These are phyloP conservation scores for Pecten maximus DNA, from an alignment of 2,888 invertebrate species.

Conservation along the genomic window DNA sequence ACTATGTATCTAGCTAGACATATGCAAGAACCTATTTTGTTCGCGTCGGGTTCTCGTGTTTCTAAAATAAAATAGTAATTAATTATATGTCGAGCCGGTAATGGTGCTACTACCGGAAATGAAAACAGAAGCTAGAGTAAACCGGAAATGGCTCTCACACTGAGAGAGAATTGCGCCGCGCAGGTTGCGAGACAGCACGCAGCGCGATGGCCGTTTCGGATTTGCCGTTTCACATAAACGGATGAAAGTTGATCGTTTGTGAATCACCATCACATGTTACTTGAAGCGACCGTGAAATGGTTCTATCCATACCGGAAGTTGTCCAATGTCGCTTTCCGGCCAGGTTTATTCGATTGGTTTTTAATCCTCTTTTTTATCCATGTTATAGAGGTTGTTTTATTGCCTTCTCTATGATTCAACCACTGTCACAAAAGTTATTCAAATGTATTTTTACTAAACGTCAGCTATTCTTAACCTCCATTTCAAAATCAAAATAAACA, in stretches of 20 bases:
- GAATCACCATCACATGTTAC: neutral
- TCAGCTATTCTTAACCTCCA: too few relatives aligned
- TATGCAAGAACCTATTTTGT: neutral
- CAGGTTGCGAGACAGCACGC: constrained; percentile 2
- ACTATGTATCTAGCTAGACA: neutral
- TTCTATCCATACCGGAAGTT: neutral
- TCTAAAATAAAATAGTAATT: constrained; percentile 27
- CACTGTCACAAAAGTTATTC: too few relatives aligned
- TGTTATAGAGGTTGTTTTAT: too few relatives aligned
- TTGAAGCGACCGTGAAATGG: constrained; percentile 10
- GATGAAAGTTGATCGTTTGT: neutral
- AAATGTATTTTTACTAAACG: too few relatives aligned
- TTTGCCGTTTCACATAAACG: neutral
- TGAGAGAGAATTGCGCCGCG: constrained; percentile 22
- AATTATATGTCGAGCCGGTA: constrained; percentile 24
- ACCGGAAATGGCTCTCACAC: constrained; percentile 32
- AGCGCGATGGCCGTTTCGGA: neutral
- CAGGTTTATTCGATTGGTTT: neutral
- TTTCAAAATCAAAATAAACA: too few relatives aligned
- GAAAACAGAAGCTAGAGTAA: constrained; percentile 35
- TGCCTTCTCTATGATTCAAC: too few relatives aligned
- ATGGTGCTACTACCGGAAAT: constrained; percentile 33
- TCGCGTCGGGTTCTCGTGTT: neutral
- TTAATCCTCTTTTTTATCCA: too few relatives aligned
- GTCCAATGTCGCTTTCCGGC: neutral